A percentile compares a stretch with the other conserved stretches of the same genome.
Evolutionary conservation across 2,113 vertebrate species (phyloP).

Genomic region (Catagonus wagneri): DNA sequence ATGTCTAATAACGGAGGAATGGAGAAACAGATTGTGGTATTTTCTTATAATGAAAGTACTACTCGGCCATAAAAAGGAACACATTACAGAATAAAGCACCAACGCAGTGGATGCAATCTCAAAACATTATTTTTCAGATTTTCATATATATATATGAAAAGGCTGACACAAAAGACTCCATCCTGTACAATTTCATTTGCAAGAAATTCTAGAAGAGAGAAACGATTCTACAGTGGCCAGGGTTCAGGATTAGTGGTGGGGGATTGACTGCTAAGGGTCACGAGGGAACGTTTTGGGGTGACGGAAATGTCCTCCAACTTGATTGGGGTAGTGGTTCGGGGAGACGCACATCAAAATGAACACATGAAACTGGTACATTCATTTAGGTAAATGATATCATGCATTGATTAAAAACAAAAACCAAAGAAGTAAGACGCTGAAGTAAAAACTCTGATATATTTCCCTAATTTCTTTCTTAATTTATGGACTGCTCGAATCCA

Average conservation of each 20-base stretch:
- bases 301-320: not conserved
- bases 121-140: not conserved
- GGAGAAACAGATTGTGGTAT: not conserved
- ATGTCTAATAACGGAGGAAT: not conserved
- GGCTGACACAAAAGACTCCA: not conserved
- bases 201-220: not conserved
- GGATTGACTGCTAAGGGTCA: accelerated
- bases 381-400: not conserved
- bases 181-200: not conserved
- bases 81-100: not conserved
- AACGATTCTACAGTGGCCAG: not conserved
- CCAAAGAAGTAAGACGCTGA: not conserved
- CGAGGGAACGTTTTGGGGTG: not conserved
- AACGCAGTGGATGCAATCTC: not conserved
- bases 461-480: not conserved
- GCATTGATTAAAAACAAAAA: not conserved
- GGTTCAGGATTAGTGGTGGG: accelerated
- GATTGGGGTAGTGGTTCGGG: not conserved
- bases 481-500: not conserved
- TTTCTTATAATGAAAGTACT: not conserved
- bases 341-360: not conserved
- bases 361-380: not conserved
- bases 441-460: not conserved
- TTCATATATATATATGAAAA: not conserved
- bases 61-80: not conserved